Percentiles rank a stretch among this genome's conserved stretches.
These are phyloP conservation scores for Drosophila sucinea DNA, from an alignment of 1,140 invertebrate genomes.

Conservation along the genomic window DNA sequence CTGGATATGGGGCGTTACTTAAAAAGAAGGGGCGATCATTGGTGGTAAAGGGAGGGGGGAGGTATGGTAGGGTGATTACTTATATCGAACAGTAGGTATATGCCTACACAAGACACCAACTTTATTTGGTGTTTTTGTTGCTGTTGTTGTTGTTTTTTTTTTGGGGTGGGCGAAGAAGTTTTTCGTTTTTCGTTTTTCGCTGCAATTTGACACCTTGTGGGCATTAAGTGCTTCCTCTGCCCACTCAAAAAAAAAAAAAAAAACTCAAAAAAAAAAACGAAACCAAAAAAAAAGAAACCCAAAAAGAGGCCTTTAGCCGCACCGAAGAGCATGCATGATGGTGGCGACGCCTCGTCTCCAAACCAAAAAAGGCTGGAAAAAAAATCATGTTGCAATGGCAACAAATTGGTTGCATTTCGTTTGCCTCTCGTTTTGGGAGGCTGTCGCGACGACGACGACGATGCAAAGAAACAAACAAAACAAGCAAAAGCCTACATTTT, in stretches of 20 bases:
- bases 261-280: slow-evolving; percentile 15
- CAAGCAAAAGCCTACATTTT: not conserved
- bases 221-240: slow-evolving; percentile 83
- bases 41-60: not conserved
- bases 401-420: slow-evolving; percentile 80
- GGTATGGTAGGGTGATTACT: not conserved
- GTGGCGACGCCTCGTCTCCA: slow-evolving; percentile 63
- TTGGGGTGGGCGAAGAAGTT: slow-evolving; percentile 67
- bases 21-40: too few relatives aligned
- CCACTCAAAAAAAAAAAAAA: slow-evolving; percentile 49
- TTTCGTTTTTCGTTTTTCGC: slow-evolving; percentile 20
- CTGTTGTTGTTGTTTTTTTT: slow-evolving; percentile 30
- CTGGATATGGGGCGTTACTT: not conserved
- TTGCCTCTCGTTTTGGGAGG: slow-evolving; percentile 48
- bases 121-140: slow-evolving; percentile 26
- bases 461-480: slow-evolving; percentile 9
- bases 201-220: slow-evolving; percentile 83
- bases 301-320: slow-evolving; percentile 18
- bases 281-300: slow-evolving; percentile 17
- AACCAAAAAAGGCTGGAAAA: slow-evolving; percentile 56
- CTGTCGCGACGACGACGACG: slow-evolving; percentile 45
- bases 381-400: slow-evolving; percentile 58
- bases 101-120: slow-evolving; percentile 53
- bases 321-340: slow-evolving; percentile 19
- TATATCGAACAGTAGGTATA: slow-evolving; percentile 20